Conservation (phyloP, 2,888 invertebrate genomes). For the Agriotes lineatus region DNA sequence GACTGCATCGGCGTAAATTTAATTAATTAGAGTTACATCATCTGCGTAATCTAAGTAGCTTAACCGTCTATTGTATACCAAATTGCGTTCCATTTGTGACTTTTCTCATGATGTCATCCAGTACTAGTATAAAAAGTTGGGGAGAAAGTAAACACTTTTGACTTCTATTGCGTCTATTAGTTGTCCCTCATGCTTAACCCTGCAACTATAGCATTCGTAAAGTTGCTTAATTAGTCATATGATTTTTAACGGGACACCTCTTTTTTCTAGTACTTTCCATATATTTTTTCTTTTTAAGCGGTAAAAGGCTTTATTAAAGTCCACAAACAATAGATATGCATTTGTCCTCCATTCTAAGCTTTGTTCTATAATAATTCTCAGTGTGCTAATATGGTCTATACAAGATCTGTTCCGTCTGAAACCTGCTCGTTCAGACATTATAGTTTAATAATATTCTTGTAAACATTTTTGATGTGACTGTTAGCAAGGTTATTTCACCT, state of each 20-base stretch:
- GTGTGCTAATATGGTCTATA: too few relatives aligned
- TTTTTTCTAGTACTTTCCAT: too few relatives aligned
- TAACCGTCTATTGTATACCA: not conserved
- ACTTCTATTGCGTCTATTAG: not conserved
- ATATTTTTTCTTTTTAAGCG: too few relatives aligned
- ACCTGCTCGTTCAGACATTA: too few relatives aligned
- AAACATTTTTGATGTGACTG: not conserved
- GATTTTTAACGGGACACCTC: too few relatives aligned
- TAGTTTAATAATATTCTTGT: not conserved
- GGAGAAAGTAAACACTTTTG: too few relatives aligned
- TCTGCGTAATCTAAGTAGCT: not conserved
- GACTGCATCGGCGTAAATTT: not conserved
- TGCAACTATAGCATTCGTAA: not conserved
- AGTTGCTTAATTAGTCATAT: not conserved
- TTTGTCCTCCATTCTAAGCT: too few relatives aligned
- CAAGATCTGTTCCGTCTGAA: too few relatives aligned
- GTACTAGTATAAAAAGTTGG: not conserved
- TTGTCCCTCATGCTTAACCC: not conserved
- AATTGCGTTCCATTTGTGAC: not conserved
- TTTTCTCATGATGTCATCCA: not conserved
- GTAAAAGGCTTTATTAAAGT: too few relatives aligned
- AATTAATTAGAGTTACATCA: not conserved
- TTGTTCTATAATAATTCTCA: too few relatives aligned
- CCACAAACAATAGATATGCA: too few relatives aligned
- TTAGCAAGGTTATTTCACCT: not conserved